phyloP scores from a whole-genome alignment of 2,113 vertebrate species.

The Ptychochromis oligacanthus region DNA sequence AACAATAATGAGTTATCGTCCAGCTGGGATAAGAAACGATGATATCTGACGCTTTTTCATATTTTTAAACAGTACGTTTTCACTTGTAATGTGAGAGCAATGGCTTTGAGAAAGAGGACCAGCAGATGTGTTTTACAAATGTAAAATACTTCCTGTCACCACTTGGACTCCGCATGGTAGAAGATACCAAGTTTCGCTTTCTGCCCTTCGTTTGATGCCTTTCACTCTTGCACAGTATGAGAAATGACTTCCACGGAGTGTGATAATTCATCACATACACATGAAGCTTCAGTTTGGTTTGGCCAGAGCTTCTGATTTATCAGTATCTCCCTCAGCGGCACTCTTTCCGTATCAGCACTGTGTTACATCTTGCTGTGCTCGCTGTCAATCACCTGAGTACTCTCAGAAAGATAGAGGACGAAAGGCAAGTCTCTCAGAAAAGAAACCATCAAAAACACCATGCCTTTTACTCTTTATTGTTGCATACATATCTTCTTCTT shows the following conservation, averaged over 20 bases:
- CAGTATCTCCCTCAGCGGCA: conserved; percentile 25
- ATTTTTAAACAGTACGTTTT: neutral
- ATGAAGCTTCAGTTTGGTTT: neutral
- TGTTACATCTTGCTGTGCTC: neutral
- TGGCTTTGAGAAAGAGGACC: neutral
- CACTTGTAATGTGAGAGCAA: neutral
- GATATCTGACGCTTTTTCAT: neutral
- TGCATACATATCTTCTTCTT: neutral
- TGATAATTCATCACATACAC: conserved; percentile 22
- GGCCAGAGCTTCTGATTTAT: conserved; percentile 25
- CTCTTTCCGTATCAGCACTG: conserved; percentile 19
- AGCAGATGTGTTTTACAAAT: neutral
- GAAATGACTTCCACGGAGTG: neutral
- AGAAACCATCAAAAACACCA: conserved; percentile 9
- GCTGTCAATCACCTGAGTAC: conserved; percentile 39
- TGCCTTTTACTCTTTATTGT: conserved; percentile 14
- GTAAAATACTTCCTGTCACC: neutral
- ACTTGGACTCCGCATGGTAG: neutral
- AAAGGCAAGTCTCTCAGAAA: conserved; percentile 8
- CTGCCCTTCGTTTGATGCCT: neutral
- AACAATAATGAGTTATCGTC: neutral
- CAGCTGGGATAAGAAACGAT: too few species aligned
- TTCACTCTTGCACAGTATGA: neutral
- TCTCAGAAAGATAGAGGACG: conserved; percentile 1
- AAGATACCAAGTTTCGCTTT: neutral